Percentiles rank a stretch among this genome's conserved stretches.
phyloP scores from a whole-genome alignment of 2,797 vertebrate species.

The Protosalanx chinensis region DNA sequence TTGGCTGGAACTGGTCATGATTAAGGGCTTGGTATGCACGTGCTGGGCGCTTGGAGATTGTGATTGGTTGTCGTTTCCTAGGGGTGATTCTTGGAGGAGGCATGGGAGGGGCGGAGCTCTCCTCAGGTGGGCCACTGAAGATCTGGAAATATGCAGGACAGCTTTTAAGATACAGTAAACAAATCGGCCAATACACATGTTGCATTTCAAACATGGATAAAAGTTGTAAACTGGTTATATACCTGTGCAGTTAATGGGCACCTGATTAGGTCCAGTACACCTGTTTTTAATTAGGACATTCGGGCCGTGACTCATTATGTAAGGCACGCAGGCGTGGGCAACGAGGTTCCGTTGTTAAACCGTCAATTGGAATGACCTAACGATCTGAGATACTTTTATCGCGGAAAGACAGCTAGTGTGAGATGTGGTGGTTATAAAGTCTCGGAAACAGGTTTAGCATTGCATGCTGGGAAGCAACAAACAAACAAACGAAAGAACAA shows the following conservation, averaged over 20 bases:
- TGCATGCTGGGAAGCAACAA: too few relatives aligned
- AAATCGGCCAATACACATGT: background rate
- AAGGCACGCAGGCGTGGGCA: too few relatives aligned
- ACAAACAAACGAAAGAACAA: too few relatives aligned
- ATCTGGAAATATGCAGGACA: conserved; percentile 72
- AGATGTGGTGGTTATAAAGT: too few relatives aligned
- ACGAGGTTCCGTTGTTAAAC: background rate
- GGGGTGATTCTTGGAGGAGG: conserved; percentile 88
- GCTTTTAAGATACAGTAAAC: background rate
- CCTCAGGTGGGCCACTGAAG: conserved; percentile 85
- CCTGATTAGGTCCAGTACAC: too few relatives aligned
- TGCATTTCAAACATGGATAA: background rate
- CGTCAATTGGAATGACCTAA: background rate
- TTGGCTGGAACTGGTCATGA: conserved; percentile 60
- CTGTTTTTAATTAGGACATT: too few relatives aligned
- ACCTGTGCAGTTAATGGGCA: too few relatives aligned
- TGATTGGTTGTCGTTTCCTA: conserved; percentile 92
- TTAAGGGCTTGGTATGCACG: conserved; percentile 77
- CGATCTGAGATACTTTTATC: too few relatives aligned
- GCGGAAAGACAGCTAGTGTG: too few relatives aligned
- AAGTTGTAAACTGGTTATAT: too few relatives aligned
- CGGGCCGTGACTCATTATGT: too few relatives aligned
- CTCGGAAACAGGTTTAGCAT: too few relatives aligned
- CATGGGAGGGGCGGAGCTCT: conserved; percentile 79
- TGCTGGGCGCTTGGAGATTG: conserved; percentile 91